phyloP scores from a whole-genome alignment of 1,140 invertebrate species.

The Zaprionus ornatus region DNA sequence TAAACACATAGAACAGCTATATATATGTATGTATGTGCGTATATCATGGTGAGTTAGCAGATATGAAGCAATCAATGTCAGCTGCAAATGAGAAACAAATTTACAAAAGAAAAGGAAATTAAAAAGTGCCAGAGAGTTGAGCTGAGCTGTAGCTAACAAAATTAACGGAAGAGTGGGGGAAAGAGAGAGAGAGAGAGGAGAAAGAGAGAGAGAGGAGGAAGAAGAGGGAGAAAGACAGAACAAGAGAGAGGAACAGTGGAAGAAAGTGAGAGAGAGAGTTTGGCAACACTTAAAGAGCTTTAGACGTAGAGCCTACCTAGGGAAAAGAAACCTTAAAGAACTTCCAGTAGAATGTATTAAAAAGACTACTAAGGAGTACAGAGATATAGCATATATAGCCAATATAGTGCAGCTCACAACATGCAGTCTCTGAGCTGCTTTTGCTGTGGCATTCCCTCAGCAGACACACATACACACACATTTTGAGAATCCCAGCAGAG shows the following conservation, averaged over 20 bases:
- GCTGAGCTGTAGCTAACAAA: too few relatives aligned
- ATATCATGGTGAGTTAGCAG: constrained; percentile 2
- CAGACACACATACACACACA: neutral
- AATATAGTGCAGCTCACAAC: too few relatives aligned
- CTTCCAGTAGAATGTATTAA: too few relatives aligned
- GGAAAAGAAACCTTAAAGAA: too few relatives aligned
- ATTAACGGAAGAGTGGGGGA: neutral
- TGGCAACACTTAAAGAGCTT: too few relatives aligned
- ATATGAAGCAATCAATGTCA: constrained; percentile 7
- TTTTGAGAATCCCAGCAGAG: neutral
- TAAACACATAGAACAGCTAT: neutral
- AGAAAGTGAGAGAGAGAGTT: too few relatives aligned
- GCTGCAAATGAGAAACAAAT: constrained; percentile 1
- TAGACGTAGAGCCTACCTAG: too few relatives aligned
- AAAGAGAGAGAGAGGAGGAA: neutral
- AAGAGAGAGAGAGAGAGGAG: neutral
- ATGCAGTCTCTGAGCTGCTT: too few relatives aligned
- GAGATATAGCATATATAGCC: too few relatives aligned
- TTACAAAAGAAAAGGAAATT: neutral
- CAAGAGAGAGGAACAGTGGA: too few relatives aligned
- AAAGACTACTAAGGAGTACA: too few relatives aligned
- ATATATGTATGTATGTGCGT: neutral
- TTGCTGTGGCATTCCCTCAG: too few relatives aligned
- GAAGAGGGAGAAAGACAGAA: neutral
- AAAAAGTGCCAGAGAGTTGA: neutral